Conservation (phyloP, 2,113 vertebrate genomes). For the Scomber colias region DNA sequence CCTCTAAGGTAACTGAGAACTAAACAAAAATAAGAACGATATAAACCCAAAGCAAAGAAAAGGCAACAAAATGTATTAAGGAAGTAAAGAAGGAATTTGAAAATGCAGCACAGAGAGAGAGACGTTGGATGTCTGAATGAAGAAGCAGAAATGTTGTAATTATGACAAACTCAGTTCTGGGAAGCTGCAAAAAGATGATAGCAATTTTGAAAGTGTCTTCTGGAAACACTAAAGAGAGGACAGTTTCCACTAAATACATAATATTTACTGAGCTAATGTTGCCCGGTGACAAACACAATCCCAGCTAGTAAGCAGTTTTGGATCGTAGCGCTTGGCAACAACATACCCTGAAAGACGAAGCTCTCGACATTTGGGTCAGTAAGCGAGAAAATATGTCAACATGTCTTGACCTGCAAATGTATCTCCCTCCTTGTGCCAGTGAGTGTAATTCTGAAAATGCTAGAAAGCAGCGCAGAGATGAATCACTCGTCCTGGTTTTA, state of each 20-base stretch:
- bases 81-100: not conserved
- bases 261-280: constrained; percentile 31
- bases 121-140: too few species aligned
- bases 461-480: constrained; percentile 44
- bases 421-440: constrained; percentile 31
- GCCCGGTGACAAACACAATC: constrained; percentile 54
- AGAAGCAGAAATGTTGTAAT: not conserved
- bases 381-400: constrained; percentile 46
- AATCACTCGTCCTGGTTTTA: constrained; percentile 31
- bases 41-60: too few species aligned
- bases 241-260: constrained; percentile 16
- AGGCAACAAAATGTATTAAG: not conserved
- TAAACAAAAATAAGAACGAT: too few species aligned
- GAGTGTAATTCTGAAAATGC: constrained; percentile 45
- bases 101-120: not conserved
- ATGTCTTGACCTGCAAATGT: constrained; percentile 44
- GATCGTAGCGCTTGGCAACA: constrained; percentile 29
- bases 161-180: constrained; percentile 5
- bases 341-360: not conserved
- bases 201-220: constrained; percentile 17
- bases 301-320: constrained; percentile 22
- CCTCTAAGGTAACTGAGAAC: too few species aligned
- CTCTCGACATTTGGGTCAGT: constrained; percentile 24
- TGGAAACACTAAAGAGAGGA: constrained; percentile 21
- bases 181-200: not conserved